Conservation (phyloP, 2,113 vertebrate species). For the Cololabis saira region DNA sequence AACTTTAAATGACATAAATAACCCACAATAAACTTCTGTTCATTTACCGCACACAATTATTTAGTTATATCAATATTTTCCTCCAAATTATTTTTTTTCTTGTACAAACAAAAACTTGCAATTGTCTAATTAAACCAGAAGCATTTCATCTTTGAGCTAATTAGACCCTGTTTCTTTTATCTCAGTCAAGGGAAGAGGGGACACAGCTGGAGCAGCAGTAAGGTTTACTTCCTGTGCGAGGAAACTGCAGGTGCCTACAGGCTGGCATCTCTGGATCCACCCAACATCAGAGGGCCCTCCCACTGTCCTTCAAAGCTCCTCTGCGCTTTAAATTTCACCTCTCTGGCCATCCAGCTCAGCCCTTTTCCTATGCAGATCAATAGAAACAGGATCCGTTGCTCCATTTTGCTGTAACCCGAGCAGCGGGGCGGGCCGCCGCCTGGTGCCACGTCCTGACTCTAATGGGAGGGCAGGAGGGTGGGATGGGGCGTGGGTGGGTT, state of each 20-base stretch:
- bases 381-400: conserved; percentile 77
- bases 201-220: conserved; percentile 24
- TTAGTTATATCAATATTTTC: not conserved
- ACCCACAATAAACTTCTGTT: conserved; percentile 19
- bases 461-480: conserved; percentile 15
- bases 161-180: conserved; percentile 9
- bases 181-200: conserved; percentile 4
- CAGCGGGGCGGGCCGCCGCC: conserved; percentile 54
- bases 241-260: conserved; percentile 24
- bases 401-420: conserved; percentile 72
- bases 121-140: conserved; percentile 5
- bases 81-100: not conserved
- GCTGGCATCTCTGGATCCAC: conserved; percentile 40
- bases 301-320: conserved; percentile 78
- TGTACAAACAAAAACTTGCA: conserved; percentile 7
- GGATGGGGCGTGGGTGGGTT: not conserved
- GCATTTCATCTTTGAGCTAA: not conserved
- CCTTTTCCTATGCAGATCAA: conserved; percentile 81
- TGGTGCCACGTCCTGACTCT: conserved; percentile 66
- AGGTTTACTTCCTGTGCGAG: conserved; percentile 14
- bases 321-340: conserved; percentile 81
- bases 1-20: not conserved
- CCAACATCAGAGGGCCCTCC: conserved; percentile 48
- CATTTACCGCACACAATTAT: not conserved
- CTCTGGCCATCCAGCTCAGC: conserved; percentile 74